phyloP scores from a whole-genome alignment of 2,113 vertebrate species.

The Arothron firmamentum region DNA sequence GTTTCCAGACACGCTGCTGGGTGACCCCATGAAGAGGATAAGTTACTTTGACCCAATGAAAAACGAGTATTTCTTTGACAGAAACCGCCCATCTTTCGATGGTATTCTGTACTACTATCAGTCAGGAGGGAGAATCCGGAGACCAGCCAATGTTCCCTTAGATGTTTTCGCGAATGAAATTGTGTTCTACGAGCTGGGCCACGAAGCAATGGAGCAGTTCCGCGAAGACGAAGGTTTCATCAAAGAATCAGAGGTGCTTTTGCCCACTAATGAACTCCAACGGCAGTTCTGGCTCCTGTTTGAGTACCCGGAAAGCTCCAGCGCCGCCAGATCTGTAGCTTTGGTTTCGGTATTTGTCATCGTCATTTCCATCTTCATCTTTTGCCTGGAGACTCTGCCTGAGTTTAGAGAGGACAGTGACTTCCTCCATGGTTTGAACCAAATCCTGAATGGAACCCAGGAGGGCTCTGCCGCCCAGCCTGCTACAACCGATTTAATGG shows the following conservation, averaged over 20 bases:
- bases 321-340: slow-evolving; percentile 86
- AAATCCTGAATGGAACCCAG: slow-evolving; percentile 64
- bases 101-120: slow-evolving; percentile 97
- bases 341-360: slow-evolving; percentile 92
- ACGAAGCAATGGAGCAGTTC: slow-evolving; percentile 94
- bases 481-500: slow-evolving; percentile 56
- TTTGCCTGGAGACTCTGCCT: slow-evolving; percentile 93
- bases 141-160: slow-evolving; percentile 91
- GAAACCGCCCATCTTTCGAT: slow-evolving; percentile 96
- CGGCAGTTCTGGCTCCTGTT: slow-evolving; percentile 96
- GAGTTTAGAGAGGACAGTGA: slow-evolving; percentile 87
- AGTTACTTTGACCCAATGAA: slow-evolving; percentile 93
- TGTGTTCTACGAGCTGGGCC: slow-evolving; percentile 90
- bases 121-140: slow-evolving; percentile 88
- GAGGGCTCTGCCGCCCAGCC: slow-evolving; percentile 39
- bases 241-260: slow-evolving; percentile 85
- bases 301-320: slow-evolving; percentile 95
- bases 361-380: slow-evolving; percentile 94
- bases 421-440: slow-evolving; percentile 11
- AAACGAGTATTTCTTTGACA: slow-evolving; percentile 96
- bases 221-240: slow-evolving; percentile 93
- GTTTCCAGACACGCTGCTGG: slow-evolving; percentile 91
- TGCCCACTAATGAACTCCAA: slow-evolving; percentile 87
- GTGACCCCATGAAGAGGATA: slow-evolving; percentile 87
- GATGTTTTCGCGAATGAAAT: slow-evolving; percentile 95